Percentiles rank a stretch among this genome's conserved stretches.
These are phyloP conservation scores for Kradibia gibbosae DNA, from an alignment of 1,140 invertebrate species.

Conservation along the genomic window DNA sequence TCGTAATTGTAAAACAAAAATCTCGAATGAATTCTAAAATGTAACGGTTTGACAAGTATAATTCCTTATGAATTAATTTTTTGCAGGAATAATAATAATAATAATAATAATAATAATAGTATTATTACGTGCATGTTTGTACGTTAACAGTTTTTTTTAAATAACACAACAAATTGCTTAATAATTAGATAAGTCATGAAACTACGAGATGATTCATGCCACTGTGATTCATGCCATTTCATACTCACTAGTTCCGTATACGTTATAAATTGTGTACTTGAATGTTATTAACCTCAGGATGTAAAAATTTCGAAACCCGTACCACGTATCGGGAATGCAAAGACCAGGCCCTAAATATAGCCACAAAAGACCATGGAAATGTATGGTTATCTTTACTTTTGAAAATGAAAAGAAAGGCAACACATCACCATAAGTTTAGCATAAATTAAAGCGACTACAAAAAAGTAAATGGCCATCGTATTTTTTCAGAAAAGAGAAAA, in stretches of 20 bases:
- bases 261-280: background rate
- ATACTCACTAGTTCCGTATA: background rate
- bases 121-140: too few species aligned
- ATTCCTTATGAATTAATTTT: too few species aligned
- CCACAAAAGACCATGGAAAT: background rate
- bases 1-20: too few species aligned
- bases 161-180: slow-evolving; percentile 1
- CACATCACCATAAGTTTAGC: background rate
- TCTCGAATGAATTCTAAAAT: too few species aligned
- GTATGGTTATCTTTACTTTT: background rate
- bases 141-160: too few species aligned
- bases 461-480: background rate
- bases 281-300: slow-evolving; percentile 22
- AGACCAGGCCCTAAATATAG: slow-evolving; percentile 7
- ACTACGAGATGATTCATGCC: background rate
- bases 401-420: slow-evolving; percentile 2
- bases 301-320: background rate
- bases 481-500: background rate
- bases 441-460: background rate
- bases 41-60: too few species aligned
- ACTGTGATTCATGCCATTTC: background rate
- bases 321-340: background rate
- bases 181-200: background rate
- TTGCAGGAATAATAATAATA: too few species aligned
- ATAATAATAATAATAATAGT: too few species aligned